Conservation (phyloP, 2,797 vertebrate genomes). For the Bradypodion pumilum region DNA sequence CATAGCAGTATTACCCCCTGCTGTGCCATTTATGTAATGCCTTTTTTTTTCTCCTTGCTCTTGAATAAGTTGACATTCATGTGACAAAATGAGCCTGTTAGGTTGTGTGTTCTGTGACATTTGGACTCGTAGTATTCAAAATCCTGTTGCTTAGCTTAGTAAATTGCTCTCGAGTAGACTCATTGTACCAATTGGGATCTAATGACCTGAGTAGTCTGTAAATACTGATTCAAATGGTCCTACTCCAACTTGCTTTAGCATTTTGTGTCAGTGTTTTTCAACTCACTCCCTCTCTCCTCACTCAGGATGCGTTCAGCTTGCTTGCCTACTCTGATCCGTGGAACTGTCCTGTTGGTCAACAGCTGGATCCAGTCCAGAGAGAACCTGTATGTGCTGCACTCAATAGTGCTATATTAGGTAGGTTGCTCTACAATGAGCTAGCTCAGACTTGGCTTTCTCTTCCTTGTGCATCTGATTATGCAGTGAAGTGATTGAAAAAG, state of each 20-base stretch:
- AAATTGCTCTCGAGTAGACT: too few relatives aligned
- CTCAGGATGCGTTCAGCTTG: conserved; percentile 96
- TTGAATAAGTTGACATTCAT: too few relatives aligned
- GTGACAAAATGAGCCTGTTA: neutral
- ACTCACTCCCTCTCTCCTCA: conserved; percentile 47
- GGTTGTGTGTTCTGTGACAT: neutral
- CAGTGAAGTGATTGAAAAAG: neutral
- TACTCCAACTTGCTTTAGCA: too few relatives aligned
- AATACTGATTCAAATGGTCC: too few relatives aligned
- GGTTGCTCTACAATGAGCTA: conserved; percentile 39
- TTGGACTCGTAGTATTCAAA: neutral
- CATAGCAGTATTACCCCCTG: too few relatives aligned
- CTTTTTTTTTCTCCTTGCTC: too few relatives aligned
- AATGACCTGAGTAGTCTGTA: too few relatives aligned
- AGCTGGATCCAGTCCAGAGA: conserved; percentile 94
- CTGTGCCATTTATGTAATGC: neutral
- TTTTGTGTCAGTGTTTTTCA: neutral
- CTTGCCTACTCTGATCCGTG: conserved; percentile 97
- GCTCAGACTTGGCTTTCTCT: neutral
- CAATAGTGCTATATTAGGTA: conserved; percentile 98
- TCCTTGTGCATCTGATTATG: neutral
- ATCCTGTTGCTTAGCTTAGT: too few relatives aligned
- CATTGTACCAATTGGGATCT: too few relatives aligned
- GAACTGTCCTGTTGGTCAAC: conserved; percentile 96
- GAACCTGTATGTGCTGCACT: conserved; percentile 95